Evolutionary conservation across 1,140 invertebrate species (phyloP), one percentile per base, ranked within the genome.

Genomic region (Notospermus geniculatus): DNA sequence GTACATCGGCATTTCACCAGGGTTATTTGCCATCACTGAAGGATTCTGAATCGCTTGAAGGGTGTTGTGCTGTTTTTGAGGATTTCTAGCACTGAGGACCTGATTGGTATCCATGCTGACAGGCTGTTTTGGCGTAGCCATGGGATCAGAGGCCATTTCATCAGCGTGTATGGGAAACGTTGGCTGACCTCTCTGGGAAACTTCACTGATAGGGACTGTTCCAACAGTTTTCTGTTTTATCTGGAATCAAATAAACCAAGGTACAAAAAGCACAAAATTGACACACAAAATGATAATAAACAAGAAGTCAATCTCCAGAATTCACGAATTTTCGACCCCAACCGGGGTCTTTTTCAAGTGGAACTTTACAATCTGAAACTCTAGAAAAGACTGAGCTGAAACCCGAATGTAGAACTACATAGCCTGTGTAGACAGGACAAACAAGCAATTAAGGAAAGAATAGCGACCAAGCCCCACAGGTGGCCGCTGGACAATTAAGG

Each of bases 1-100:
- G 68, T 84, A 85, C 78, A 83, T 82, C 0, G 77, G 68, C 43
- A 65, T 67, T 29, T 76, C 71, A 9, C 66, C 71, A 5, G 77
- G 77, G 66, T 84, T 76, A 25, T 68, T 17, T 43, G 11, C 22
- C 2, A 27, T n/a, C 46, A 27, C 9, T 5, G n/a, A 4, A 19
- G 46, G n/a, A 27, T 50, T 50, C 2, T 5, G 2, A 27, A 57
- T 9, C 25, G 29, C 9, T 2, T 60, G 57, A 13, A 64, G 57
- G 0, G 57, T 54, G 45, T 61, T 59, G 25, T 43, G 28, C 13
- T 50, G 45, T 43, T 72, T 71, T 0, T 59, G 54, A 41, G 65
- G 62, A 36, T 73, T 73, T 36, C 65, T 54, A 15, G 58, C 60
- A 65, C 71, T 74, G 22, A 36, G 63, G 50, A 50, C 27, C 1